Percentiles rank a stretch among this genome's conserved stretches.
Conservation (phyloP, 1,140 invertebrate genomes). For the Ostrea denselamellosa region DNA sequence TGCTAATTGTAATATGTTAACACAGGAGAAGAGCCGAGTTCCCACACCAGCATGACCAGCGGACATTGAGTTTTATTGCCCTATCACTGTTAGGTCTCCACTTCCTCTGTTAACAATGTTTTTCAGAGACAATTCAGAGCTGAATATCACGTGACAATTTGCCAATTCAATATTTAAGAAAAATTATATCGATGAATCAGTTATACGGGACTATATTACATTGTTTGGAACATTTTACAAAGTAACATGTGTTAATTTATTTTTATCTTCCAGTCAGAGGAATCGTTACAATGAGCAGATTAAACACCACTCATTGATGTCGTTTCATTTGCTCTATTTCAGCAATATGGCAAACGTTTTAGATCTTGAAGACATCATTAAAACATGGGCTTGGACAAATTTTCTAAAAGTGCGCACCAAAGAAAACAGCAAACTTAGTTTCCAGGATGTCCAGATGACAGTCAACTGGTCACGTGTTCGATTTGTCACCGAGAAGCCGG, state of each 20-base stretch:
- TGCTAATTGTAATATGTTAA: constrained; percentile 5
- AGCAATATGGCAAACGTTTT: constrained; percentile 68
- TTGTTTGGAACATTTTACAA: too few relatives aligned
- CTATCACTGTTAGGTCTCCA: constrained; percentile 37
- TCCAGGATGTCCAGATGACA: constrained; percentile 73
- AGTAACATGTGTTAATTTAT: too few relatives aligned
- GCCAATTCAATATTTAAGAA: too few relatives aligned
- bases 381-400: constrained; percentile 78
- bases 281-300: too few relatives aligned
- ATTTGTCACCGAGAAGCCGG: constrained; percentile 74
- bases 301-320: too few relatives aligned
- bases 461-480: constrained; percentile 78
- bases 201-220: too few relatives aligned
- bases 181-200: too few relatives aligned
- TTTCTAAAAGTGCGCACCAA: constrained; percentile 75
- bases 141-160: too few relatives aligned
- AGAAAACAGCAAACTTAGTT: constrained; percentile 76
- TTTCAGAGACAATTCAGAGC: too few relatives aligned
- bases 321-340: background rate
- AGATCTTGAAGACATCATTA: constrained; percentile 78
- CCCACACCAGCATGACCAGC: background rate
- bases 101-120: constrained; percentile 1
- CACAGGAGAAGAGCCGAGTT: background rate
- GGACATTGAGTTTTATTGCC: constrained; percentile 37
- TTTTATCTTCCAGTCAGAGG: too few relatives aligned